Percentiles rank a stretch among this genome's conserved stretches.
phyloP scores from a whole-genome alignment of 2,113 vertebrate species.

The Oncorhynchus masou region DNA sequence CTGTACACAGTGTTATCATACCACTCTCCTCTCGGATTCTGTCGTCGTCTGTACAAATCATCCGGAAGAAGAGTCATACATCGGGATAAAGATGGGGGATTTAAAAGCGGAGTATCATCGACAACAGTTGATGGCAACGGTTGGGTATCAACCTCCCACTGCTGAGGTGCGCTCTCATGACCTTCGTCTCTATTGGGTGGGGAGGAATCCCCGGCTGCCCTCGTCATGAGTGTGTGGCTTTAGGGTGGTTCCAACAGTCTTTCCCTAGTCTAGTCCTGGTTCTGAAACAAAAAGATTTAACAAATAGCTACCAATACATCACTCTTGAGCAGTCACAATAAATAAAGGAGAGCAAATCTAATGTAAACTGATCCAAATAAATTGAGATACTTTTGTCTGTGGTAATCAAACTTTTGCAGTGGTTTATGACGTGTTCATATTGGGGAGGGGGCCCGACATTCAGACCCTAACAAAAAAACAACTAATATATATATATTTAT shows the following conservation, averaged over 20 bases:
- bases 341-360: not conserved
- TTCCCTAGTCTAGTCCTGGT: too few species aligned
- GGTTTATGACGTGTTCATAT: too few species aligned
- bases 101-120: not conserved
- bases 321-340: not conserved
- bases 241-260: not conserved
- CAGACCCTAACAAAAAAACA: too few species aligned
- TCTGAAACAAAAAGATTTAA: too few species aligned
- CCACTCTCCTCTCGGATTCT: not conserved
- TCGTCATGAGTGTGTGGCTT: not conserved
- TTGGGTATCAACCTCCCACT: not conserved
- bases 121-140: not conserved
- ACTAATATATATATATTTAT: too few species aligned
- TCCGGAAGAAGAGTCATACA: constrained; percentile 28
- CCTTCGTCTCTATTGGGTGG: not conserved
- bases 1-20: not conserved
- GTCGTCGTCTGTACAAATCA: constrained; percentile 3
- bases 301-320: too few species aligned
- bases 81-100: constrained; percentile 4
- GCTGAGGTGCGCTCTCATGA: not conserved
- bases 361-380: not conserved
- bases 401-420: not conserved
- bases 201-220: not conserved
- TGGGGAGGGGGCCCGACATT: too few species aligned
- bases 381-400: not conserved